Conservation (phyloP, 2,113 vertebrate species). For the Ellobius talpinus region DNA sequence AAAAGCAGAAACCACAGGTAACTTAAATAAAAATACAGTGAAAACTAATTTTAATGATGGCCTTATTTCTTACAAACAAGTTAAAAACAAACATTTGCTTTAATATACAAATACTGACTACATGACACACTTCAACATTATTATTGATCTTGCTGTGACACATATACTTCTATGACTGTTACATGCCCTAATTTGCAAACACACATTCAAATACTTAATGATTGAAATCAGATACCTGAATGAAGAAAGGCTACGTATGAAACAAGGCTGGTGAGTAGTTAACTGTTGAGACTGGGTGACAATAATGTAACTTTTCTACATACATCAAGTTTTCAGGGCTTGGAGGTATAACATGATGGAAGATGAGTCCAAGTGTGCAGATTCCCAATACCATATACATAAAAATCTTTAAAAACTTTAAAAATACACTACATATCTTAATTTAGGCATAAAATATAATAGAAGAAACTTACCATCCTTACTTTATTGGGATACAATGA, state of each 20-base stretch:
- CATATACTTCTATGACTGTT: not conserved
- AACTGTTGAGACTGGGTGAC: not conserved
- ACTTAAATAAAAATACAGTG: not conserved
- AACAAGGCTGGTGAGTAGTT: not conserved
- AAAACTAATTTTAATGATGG: slow-evolving; percentile 22
- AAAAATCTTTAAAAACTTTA: not conserved
- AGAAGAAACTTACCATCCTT: not conserved
- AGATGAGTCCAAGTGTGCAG: not conserved
- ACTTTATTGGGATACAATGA: not conserved
- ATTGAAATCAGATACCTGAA: slow-evolving; percentile 19
- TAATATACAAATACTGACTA: slow-evolving; percentile 7
- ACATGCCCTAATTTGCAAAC: not conserved
- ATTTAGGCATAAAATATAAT: not conserved
- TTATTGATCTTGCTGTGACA: not conserved
- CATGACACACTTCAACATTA: not conserved
- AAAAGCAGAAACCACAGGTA: not conserved
- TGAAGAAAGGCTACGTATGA: not conserved
- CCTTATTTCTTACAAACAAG: not conserved
- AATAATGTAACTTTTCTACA: not conserved
- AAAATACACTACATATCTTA: not conserved
- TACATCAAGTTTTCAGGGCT: slow-evolving; percentile 42
- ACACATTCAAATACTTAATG: not conserved
- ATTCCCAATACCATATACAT: not conserved
- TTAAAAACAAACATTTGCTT: not conserved
- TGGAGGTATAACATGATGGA: not conserved